Evolutionary conservation across 2,113 vertebrate species (phyloP).

Genomic region (Toxotes chatareus): DNA sequence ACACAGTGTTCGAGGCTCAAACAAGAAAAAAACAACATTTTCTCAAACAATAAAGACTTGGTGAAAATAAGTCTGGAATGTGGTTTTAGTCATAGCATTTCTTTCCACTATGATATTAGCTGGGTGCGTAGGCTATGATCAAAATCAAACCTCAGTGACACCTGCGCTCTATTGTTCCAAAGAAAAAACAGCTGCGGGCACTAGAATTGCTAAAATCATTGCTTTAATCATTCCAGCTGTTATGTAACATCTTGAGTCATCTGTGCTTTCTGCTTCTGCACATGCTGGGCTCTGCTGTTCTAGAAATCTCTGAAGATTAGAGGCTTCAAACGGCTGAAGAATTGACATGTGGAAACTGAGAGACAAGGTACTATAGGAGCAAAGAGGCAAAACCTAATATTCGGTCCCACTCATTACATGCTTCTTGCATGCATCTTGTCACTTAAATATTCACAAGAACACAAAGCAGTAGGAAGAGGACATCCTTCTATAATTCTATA

Average conservation of each 20-base stretch:
- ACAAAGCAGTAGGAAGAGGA: no score
- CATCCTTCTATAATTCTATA: no score
- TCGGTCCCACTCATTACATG: not conserved
- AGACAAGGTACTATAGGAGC: not conserved
- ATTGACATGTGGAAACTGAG: not conserved
- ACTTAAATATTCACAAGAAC: not conserved
- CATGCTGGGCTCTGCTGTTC: not conserved
- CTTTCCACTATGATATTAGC: conserved; percentile 35
- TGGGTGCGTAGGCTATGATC: conserved; percentile 12
- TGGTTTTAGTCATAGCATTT: conserved; percentile 38
- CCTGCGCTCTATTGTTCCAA: conserved; percentile 9
- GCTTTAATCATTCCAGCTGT: conserved; percentile 18
- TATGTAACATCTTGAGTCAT: conserved; percentile 39
- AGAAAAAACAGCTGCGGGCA: conserved; percentile 45
- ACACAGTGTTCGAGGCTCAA: conserved; percentile 55
- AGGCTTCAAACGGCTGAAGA: not conserved
- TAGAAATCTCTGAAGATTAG: not conserved
- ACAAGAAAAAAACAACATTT: conserved; percentile 65
- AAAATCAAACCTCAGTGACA: conserved; percentile 37
- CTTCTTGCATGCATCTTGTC: not conserved
- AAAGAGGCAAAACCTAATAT: not conserved
- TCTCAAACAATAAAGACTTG: conserved; percentile 42
- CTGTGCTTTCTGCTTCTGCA: conserved; percentile 16
- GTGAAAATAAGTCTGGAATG: conserved; percentile 45
- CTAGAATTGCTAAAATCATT: conserved; percentile 28